A percentile compares a stretch with the other conserved stretches of the same genome.
Conservation (phyloP, 2,113 vertebrate genomes). For the Cisticola juncidis region DNA sequence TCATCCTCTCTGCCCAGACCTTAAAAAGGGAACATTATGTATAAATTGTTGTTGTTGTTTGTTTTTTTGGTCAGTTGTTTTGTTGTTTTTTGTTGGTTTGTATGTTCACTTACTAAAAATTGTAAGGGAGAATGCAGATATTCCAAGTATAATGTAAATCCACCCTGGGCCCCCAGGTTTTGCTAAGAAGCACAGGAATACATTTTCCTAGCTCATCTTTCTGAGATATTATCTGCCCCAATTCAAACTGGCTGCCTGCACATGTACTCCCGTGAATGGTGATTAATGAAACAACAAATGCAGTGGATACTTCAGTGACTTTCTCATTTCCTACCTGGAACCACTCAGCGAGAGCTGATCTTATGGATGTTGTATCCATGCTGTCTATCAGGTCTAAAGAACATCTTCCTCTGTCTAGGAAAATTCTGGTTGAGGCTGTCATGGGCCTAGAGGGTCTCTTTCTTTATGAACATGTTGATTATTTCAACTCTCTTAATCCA, state of each 20-base stretch:
- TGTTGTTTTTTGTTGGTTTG: background rate
- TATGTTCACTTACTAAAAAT: background rate
- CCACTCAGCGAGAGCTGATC: background rate
- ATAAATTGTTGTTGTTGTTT: background rate
- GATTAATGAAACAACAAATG: background rate
- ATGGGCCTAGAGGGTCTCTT: background rate
- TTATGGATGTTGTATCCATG: background rate
- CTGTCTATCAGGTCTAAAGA: background rate
- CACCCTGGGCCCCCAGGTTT: background rate
- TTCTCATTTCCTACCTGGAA: background rate
- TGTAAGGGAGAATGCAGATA: background rate
- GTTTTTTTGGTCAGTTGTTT: background rate
- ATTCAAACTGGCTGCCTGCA: background rate
- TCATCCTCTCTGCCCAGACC: background rate
- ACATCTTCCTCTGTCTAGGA: background rate
- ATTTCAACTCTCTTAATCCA: background rate
- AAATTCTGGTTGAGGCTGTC: background rate
- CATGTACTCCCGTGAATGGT: background rate
- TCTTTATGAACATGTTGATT: background rate
- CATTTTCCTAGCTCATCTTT: background rate
- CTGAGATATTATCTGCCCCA: background rate
- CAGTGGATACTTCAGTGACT: background rate
- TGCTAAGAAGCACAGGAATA: background rate
- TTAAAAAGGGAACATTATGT: background rate
- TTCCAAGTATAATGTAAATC: background rate